Evolutionary conservation across 2,797 vertebrate genomes (phyloP), one percentile per base, ranked within the genome.

Genomic region (Dendrocincla tyrannina): DNA sequence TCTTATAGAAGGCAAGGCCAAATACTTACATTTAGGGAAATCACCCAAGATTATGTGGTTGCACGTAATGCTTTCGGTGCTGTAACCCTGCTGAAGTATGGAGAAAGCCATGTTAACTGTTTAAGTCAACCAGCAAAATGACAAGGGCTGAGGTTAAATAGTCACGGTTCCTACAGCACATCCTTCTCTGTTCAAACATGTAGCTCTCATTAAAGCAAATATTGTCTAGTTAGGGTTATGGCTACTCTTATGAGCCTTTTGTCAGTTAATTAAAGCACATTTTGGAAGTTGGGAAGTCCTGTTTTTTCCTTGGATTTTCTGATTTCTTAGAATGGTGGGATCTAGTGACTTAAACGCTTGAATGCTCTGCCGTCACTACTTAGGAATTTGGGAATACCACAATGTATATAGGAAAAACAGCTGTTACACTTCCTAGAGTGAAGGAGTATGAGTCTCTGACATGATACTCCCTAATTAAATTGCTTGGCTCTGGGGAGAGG

Each of bases 331-430:
- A 94, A 88, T 37, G 32, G 7, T 64, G 74, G 88, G 49, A 88
- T 93, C 42, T 70, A 52, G 85, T 68, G 50, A 72, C 72, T 85
- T 86, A 73, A 88, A 67, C 72, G 44, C 85, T 35, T 66, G 28
- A 91, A 42, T 75, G 47, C 19, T 50, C 58, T 93, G 30, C 77
- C 66, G 59, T 96, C 92, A 88, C 37, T 66, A 0, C 55, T 81
- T 63, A 91, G 87, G 91, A 94, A 87, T 97, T 97, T 53, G 46
- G 87, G 89, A 94, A 96, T 90, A 87, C 74, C 76, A 74, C 91
- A 66, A 39, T 35, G 88, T 88, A 14, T 93, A 41, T 32, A 60
- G 63, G 73, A 91, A 85, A 86, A 85, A 27, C 87, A 96, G 93
- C 80, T 97, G 93, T 66, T 85, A 37, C 7, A 13, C 95, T 97